Evolutionary conservation across 1,140 invertebrate genomes (phyloP).

Genomic region (Atopsyche davidsoni): DNA sequence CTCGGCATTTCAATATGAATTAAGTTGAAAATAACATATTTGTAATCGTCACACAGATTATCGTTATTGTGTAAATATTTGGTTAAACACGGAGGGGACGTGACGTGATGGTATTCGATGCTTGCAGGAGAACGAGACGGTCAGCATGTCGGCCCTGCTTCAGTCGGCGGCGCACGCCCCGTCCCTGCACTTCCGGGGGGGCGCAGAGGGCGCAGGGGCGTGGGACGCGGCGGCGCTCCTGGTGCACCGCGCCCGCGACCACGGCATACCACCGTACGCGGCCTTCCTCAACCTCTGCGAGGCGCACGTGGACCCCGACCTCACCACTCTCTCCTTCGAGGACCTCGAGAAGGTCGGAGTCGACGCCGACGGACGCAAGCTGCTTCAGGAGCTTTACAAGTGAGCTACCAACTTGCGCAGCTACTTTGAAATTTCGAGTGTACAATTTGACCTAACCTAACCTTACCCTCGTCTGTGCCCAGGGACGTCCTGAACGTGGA

Average conservation of each 20-base stretch:
- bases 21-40: too few species aligned
- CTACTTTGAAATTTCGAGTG: neutral
- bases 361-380: constrained; percentile 48
- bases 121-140: constrained; percentile 39
- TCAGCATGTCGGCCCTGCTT: constrained; percentile 41
- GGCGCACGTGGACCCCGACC: constrained; percentile 38
- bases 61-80: too few species aligned
- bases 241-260: constrained; percentile 75
- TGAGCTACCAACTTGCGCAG: constrained; percentile 31
- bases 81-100: too few species aligned
- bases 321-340: constrained; percentile 51
- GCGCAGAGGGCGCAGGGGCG: constrained; percentile 27
- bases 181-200: constrained; percentile 43
- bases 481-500: constrained; percentile 78
- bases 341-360: constrained; percentile 59
- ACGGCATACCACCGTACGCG: constrained; percentile 83
- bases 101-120: too few species aligned
- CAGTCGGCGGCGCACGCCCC: constrained; percentile 44
- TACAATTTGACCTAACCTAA: too few species aligned
- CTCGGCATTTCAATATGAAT: too few species aligned
- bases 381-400: constrained; percentile 61
- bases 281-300: constrained; percentile 69
- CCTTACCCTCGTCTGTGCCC: too few species aligned
- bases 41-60: too few species aligned
- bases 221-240: constrained; percentile 52